Base-by-base conservation (phyloP, 2,797 vertebrate species). In the Ptychadena robeensis region DNA sequence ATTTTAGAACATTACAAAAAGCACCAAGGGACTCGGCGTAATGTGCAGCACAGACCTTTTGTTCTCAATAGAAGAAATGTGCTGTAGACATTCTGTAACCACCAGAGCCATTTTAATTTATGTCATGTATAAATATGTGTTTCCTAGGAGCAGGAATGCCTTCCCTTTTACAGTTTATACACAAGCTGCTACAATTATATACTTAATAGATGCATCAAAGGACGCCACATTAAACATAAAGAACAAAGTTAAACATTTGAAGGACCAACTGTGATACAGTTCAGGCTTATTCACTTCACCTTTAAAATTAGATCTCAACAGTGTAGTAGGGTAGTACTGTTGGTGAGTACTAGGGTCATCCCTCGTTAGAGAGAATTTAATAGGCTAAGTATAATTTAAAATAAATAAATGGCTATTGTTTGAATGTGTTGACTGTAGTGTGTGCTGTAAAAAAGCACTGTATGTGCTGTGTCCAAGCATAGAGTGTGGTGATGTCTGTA, bases 51-150 rank as follows among this genome's bases (percentile, higher is more conserved):
- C 48, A 70, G 76, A 83, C 75, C 75, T 79, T 83, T 83, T 83
- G 75, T 83, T 83, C 75, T 83, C 76, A 73, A 27, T 73, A 79
- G 76, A 37, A 79, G 64, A 73, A 83, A 73, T 79, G 25, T 68
- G 37, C 82, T 68, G 69, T 61, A 79, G 75, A 76, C 44, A 66
- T 72, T 78, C 25, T 40, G 75, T 83, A 83, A 73, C 61, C 69
- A 67, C 40, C 12, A 63, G 70, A 73, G 76, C 74, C 68, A 66
- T 25, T 73, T 59, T 79, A 78, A 83, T 83, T 73, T 72, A 79
- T 79, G 68, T 72, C 75, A 67, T 72, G 59, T 83, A 72, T 71
- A 79, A 78, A 73, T 83, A 79, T 57, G 82, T 63, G 27, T 44
- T 57, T 73, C 79, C 38, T 35, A 61, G 64, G 44, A 79, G 32